Percentiles rank a stretch among this genome's conserved stretches.
phyloP scores from a whole-genome alignment of 2,113 vertebrate species.

The Phocoena phocoena region DNA sequence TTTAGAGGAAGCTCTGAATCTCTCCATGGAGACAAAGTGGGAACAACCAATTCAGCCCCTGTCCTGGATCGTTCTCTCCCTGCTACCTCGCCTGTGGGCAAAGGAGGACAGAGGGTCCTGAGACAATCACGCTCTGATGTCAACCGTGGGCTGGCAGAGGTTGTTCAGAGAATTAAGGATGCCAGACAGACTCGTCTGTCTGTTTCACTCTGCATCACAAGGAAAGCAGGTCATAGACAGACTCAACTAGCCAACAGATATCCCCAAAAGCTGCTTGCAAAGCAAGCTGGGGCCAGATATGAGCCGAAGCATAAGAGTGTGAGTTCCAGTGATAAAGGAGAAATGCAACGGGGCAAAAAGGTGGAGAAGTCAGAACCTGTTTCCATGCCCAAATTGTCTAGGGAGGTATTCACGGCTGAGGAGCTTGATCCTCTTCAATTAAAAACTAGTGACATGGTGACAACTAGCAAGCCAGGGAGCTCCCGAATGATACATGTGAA shows the following conservation, averaged over 20 bases:
- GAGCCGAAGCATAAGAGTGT: background rate
- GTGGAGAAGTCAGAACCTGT: background rate
- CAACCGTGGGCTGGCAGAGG: background rate
- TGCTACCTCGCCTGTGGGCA: background rate
- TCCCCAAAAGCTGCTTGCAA: too few species aligned
- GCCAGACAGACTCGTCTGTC: background rate
- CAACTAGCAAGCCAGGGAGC: background rate
- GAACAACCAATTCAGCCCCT: background rate
- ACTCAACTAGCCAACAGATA: background rate
- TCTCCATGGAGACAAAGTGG: background rate
- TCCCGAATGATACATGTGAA: background rate
- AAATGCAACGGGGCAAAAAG: background rate
- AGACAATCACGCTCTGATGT: background rate
- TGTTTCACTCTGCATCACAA: background rate
- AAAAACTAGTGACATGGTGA: background rate
- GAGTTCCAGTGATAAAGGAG: background rate
- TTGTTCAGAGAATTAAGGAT: background rate
- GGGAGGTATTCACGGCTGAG: background rate
- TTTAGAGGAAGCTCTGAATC: background rate
- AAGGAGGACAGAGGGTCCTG: too few species aligned
- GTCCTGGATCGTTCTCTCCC: rapidly evolving
- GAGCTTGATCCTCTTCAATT: background rate
- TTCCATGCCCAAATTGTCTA: background rate
- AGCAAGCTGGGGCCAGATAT: rapidly evolving
- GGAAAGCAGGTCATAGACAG: background rate